Base-by-base conservation (phyloP, 1,140 invertebrate genomes). In the Solenopsis fugax region DNA sequence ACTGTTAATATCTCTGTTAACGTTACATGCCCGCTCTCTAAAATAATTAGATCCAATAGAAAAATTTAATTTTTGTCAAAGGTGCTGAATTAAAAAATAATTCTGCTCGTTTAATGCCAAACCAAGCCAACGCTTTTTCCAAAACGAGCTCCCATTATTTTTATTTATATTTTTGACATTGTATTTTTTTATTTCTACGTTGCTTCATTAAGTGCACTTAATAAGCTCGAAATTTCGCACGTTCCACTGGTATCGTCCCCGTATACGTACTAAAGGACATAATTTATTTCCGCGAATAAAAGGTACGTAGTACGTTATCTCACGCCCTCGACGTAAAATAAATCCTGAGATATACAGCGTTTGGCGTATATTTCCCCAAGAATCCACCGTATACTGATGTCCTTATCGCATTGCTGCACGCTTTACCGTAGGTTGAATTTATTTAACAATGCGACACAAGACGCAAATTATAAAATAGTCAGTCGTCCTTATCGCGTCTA, bases 241-340 rank as follows among this genome's bases (percentile, higher is more conserved):
- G 69, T 75, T 48, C 12, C 41, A 13, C 13, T 48, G 21, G 5
- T 41, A 24, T 78, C 10, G 45, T 54, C 29, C 6, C 18, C 21
- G 29, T 50, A 10, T 71, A 73, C 6, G 7, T 50, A 56, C 34
- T 18, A 71, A 54, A 37, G 29, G 13, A 60, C 50, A 75, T 62
- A 84, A 84, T 84, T 75, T 75, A 84, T 60, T 72, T 48, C 45
- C 13, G n/a, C 69, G 80, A 84, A 75, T 84, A 84, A 84, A 84
- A 84, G 41, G 41, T 21, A 37, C 4, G 58, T 34, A 60, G 41
- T 48, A 48, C 41, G 80, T 84, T 84, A 84, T 84, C 80, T 84
- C 80, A 71, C 56, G 80, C 54, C 16, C 80, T 75, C 80, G 56
- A 60, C 80, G n/a, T 84, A 84, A 84, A 84, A 84, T 84, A 84